phyloP scores from a whole-genome alignment of 2,888 invertebrate genomes.

The Troilus luridus region DNA sequence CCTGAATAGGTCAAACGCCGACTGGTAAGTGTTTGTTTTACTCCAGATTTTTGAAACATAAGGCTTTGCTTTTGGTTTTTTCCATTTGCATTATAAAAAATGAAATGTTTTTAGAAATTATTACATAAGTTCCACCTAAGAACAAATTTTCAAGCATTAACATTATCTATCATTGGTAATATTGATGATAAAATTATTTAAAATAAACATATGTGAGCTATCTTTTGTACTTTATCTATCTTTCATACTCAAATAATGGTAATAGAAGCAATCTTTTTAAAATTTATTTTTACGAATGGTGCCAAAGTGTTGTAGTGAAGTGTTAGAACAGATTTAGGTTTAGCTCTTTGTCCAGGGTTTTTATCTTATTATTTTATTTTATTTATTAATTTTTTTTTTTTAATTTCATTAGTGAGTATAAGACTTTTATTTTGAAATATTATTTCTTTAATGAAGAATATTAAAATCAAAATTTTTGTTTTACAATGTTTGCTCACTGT shows the following conservation, averaged over 20 bases:
- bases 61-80: too few species aligned
- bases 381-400: neutral
- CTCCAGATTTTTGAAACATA: too few species aligned
- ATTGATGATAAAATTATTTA: too few species aligned
- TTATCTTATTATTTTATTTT: neutral
- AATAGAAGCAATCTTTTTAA: neutral
- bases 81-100: too few species aligned
- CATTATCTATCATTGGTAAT: too few species aligned
- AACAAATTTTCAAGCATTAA: too few species aligned
- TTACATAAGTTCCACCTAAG: too few species aligned
- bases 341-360: neutral
- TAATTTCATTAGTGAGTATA: neutral
- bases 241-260: neutral
- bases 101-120: too few species aligned
- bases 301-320: slow-evolving; percentile 12
- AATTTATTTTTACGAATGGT: neutral
- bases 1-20: too few species aligned
- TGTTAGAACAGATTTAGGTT: neutral
- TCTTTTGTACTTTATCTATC: too few species aligned
- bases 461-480: neutral
- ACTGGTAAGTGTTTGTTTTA: too few species aligned
- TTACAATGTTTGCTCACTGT: neutral
- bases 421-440: neutral
- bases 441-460: neutral
- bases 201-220: neutral